A percentile compares a stretch with the other conserved stretches of the same genome.
Evolutionary conservation across 1,140 invertebrate genomes (phyloP).

Genomic region (Papilio xuthus): DNA sequence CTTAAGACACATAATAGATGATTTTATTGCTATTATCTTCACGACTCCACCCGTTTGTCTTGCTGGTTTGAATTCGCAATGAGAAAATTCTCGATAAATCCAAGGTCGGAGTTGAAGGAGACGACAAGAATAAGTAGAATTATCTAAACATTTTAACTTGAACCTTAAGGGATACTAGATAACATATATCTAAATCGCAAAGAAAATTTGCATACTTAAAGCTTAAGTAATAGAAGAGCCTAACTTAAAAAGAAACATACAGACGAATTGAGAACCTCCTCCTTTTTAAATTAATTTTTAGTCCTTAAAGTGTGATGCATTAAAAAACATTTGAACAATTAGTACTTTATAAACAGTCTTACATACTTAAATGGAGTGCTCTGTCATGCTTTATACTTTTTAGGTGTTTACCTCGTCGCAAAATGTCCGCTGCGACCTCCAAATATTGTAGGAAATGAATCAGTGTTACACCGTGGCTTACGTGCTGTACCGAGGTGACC

Average conservation of each 20-base stretch:
- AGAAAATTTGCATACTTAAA: too few species aligned
- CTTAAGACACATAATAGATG: neutral
- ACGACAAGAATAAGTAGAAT: neutral
- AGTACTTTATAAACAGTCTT: neutral
- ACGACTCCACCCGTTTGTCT: neutral
- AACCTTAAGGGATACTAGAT: too few species aligned
- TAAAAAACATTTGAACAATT: neutral
- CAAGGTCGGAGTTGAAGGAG: neutral
- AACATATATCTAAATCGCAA: too few species aligned
- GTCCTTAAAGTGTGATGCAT: neutral
- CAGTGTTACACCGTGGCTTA: conserved; percentile 42
- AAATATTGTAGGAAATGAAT: conserved; percentile 44
- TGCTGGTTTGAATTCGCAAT: neutral
- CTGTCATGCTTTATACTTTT: neutral
- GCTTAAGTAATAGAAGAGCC: too few species aligned
- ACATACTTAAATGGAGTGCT: neutral
- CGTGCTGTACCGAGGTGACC: conserved; percentile 58
- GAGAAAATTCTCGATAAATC: neutral
- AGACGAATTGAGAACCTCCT: too few species aligned
- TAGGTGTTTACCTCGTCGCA: conserved; percentile 17
- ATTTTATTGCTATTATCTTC: neutral
- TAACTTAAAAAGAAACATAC: too few species aligned
- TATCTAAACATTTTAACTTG: neutral
- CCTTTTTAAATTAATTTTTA: too few species aligned
- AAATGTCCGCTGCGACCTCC: conserved; percentile 27